A percentile compares a stretch with the other conserved stretches of the same genome.
Conservation (phyloP, 2,888 invertebrate species). For the Steinernema hermaphroditum region DNA sequence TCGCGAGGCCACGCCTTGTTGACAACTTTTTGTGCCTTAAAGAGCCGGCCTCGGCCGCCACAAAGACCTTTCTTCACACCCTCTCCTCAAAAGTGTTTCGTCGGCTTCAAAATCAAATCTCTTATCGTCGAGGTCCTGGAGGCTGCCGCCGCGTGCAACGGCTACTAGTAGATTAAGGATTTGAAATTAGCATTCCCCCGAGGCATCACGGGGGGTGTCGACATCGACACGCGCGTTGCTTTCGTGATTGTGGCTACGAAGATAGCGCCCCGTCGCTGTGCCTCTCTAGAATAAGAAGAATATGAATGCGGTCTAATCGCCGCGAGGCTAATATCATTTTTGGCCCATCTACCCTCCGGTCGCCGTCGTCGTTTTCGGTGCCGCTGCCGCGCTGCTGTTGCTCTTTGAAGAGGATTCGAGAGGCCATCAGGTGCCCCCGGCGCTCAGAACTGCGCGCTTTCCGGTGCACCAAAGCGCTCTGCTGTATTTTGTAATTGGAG, state of each 20-base stretch:
- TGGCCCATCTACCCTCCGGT: constrained; percentile 15
- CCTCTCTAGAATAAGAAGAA: background rate
- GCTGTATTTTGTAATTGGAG: constrained; percentile 6
- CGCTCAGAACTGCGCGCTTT: background rate
- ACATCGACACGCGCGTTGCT: constrained; percentile 18
- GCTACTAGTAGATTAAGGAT: constrained; percentile 17
- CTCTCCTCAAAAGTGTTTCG: background rate
- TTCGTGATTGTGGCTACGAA: constrained; percentile 17
- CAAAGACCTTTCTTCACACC: constrained; percentile 16
- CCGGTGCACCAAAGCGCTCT: background rate
- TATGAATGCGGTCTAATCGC: constrained; percentile 31
- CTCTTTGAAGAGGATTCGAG: background rate
- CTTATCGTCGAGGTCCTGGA: constrained; percentile 16
- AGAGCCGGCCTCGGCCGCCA: background rate
- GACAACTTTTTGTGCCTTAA: background rate
- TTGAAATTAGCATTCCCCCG: constrained; percentile 28
- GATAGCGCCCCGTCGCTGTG: background rate
- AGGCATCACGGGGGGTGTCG: constrained; percentile 30
- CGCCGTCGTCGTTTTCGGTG: constrained; percentile 7
- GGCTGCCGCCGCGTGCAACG: background rate
- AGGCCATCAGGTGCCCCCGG: constrained; percentile 2
- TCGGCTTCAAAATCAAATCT: constrained; percentile 20
- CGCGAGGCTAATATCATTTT: constrained; percentile 30
- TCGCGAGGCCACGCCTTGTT: background rate
- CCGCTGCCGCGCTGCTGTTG: background rate